Evolutionary conservation across 1,140 invertebrate species (phyloP).

Genomic region (Geopemphigus sp.): DNA sequence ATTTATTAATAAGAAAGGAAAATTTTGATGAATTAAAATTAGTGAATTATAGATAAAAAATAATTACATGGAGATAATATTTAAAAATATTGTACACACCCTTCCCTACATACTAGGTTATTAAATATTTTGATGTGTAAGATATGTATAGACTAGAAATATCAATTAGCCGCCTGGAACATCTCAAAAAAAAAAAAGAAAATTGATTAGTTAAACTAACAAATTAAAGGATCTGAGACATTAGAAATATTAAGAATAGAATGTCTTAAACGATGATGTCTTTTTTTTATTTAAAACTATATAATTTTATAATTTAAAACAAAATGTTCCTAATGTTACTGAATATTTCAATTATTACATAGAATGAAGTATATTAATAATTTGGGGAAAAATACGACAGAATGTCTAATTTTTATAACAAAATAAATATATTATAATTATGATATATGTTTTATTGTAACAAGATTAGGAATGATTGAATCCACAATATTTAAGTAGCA

Average conservation of each 20-base stretch:
- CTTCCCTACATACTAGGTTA: constrained; percentile 42
- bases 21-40: not conserved
- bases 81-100: constrained; percentile 37
- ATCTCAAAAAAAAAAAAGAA: constrained; percentile 47
- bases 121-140: constrained; percentile 42
- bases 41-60: constrained; percentile 29
- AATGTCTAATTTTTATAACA: no score
- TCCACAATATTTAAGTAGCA: not conserved
- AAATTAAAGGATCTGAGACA: not conserved
- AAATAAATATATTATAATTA: no score
- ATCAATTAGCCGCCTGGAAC: constrained; percentile 46
- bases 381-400: not conserved
- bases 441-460: not conserved
- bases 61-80: constrained; percentile 36
- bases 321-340: no score
- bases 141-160: constrained; percentile 31
- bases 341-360: no score
- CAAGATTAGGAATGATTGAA: not conserved
- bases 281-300: not conserved
- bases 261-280: not conserved
- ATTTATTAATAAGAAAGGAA: constrained; percentile 23
- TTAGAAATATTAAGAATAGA: constrained; percentile 9
- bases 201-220: constrained; percentile 32
- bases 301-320: not conserved
- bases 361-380: not conserved